These are phyloP conservation scores for Telenomus remus DNA, from an alignment of 1,140 invertebrate genomes.

Conservation along the genomic window DNA sequence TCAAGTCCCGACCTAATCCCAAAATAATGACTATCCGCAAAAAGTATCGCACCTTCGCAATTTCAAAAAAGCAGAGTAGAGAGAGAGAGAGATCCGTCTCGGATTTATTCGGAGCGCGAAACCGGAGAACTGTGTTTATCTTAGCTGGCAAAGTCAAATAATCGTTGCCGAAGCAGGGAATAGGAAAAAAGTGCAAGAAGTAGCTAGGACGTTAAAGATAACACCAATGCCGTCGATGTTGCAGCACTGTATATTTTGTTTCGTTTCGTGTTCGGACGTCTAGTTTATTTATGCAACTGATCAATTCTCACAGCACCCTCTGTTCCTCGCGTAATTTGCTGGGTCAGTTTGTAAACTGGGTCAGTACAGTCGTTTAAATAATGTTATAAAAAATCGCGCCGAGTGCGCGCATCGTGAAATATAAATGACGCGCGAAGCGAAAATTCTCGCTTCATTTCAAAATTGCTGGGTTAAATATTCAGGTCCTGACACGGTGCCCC, in stretches of 20 bases:
- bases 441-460: constrained; percentile 27
- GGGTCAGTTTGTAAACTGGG: constrained; percentile 17
- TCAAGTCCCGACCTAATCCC: constrained; percentile 13
- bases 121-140: constrained; percentile 38
- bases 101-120: constrained; percentile 24
- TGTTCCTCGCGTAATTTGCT: constrained; percentile 8
- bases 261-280: constrained; percentile 61
- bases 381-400: constrained; percentile 13
- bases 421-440: constrained; percentile 13
- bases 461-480: constrained; percentile 26
- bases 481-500: not conserved
- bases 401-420: constrained; percentile 6
- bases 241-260: constrained; percentile 63
- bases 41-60: constrained; percentile 14
- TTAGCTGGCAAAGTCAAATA: constrained; percentile 43
- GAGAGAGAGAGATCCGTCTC: constrained; percentile 1
- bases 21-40: constrained; percentile 28
- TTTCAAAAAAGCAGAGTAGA: constrained; percentile 19
- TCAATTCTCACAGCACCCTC: constrained; percentile 2
- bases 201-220: constrained; percentile 24
- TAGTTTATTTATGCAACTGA: constrained; percentile 68
- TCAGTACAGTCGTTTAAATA: constrained; percentile 9
- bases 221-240: constrained; percentile 30
- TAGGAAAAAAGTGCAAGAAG: constrained; percentile 27
- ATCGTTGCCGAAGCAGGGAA: constrained; percentile 15